These are phyloP conservation scores for Drosophila ananassae DNA, from an alignment of 1,140 invertebrate species.

Conservation along the genomic window DNA sequence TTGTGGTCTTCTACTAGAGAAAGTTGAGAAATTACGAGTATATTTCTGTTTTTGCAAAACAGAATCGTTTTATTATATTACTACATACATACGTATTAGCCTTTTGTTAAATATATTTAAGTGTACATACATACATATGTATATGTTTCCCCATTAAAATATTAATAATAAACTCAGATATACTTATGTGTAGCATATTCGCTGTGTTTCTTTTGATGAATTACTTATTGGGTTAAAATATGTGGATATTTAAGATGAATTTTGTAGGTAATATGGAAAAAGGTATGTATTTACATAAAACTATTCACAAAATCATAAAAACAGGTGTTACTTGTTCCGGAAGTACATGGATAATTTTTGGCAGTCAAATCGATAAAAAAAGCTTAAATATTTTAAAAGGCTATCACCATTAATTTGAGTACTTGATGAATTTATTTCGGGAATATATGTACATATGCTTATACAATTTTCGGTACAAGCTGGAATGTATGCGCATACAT, in stretches of 20 bases:
- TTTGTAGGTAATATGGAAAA: too few species aligned
- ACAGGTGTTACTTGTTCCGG: too few species aligned
- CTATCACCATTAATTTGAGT: neutral
- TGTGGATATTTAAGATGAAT: too few species aligned
- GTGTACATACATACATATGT: conserved; percentile 66
- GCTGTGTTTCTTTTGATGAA: neutral
- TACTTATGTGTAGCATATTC: conserved; percentile 60
- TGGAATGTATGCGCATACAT: conserved; percentile 2
- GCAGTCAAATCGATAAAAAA: neutral
- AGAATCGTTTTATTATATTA: conserved; percentile 47
- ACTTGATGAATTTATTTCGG: neutral
- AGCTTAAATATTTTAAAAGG: neutral
- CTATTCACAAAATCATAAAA: too few species aligned
- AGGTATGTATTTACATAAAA: too few species aligned
- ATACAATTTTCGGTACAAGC: neutral
- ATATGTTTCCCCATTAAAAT: conserved; percentile 59
- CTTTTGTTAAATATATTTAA: conserved; percentile 60
- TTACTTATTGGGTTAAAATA: too few species aligned
- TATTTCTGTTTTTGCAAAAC: conserved; percentile 37
- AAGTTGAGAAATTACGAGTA: conserved; percentile 41
- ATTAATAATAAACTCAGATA: conserved; percentile 72
- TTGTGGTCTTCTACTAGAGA: conserved; percentile 50
- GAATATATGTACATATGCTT: too few species aligned
- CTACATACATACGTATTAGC: conserved; percentile 48
- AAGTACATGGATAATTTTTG: too few species aligned